Percentiles rank a stretch among this genome's conserved stretches.
Evolutionary conservation across 2,888 invertebrate genomes (phyloP).

Genomic region (Phania funesta): DNA sequence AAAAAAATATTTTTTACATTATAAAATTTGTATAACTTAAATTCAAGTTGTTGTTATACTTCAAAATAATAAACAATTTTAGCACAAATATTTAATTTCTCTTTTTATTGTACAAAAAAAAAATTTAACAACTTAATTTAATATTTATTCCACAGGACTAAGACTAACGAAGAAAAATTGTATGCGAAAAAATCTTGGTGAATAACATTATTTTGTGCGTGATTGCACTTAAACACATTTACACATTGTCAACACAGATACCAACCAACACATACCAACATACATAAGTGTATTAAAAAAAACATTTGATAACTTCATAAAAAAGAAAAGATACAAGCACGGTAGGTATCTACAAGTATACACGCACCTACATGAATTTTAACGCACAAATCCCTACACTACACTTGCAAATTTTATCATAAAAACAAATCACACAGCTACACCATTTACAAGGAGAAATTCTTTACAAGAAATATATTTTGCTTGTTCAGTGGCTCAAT

Average conservation of each 20-base stretch:
- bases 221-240: conserved; percentile 50
- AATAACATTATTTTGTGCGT: conserved; percentile 56
- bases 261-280: not conserved
- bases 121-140: not conserved
- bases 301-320: not conserved
- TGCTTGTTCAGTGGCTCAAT: no score
- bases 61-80: no score
- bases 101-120: not conserved
- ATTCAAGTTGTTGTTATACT: no score
- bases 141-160: conserved; percentile 2
- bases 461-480: not conserved
- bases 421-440: not conserved
- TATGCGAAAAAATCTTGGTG: conserved; percentile 48
- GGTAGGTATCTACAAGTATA: not conserved
- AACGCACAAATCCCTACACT: not conserved
- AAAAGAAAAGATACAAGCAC: not conserved
- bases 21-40: no score
- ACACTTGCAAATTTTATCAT: not conserved
- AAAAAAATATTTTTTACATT: no score
- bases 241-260: conserved; percentile 2
- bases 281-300: not conserved
- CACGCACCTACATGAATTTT: conserved; percentile 3
- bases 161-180: conserved; percentile 1
- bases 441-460: conserved; percentile 25
- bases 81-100: not conserved